These are phyloP conservation scores for Labeo rohita DNA, from an alignment of 2,113 vertebrate genomes.

Conservation along the genomic window DNA sequence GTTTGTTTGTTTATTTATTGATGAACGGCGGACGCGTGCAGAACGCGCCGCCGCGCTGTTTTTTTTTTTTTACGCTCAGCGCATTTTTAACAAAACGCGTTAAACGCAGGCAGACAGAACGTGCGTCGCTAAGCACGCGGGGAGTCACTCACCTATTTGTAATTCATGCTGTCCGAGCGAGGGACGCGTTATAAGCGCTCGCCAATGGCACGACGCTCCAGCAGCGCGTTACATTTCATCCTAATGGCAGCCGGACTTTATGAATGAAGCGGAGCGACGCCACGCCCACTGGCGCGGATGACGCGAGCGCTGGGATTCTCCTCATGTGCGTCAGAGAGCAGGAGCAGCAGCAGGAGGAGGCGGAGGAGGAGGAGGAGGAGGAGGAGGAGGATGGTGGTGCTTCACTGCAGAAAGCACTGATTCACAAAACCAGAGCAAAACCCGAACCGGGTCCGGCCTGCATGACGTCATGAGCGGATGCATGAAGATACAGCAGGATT, in stretches of 20 bases:
- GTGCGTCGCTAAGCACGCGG: background rate
- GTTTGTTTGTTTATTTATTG: background rate
- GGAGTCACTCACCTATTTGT: slow-evolving; percentile 69
- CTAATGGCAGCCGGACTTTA: slow-evolving; percentile 74
- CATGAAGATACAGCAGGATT: too few relatives aligned
- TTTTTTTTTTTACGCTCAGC: background rate
- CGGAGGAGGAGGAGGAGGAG: background rate
- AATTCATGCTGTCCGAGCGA: slow-evolving; percentile 62
- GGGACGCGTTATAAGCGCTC: slow-evolving; percentile 32
- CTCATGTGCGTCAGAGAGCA: slow-evolving; percentile 29
- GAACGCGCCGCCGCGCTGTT: background rate
- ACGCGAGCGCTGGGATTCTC: slow-evolving; percentile 52
- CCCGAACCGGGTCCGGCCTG: too few relatives aligned
- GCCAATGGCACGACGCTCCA: slow-evolving; percentile 59
- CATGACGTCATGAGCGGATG: too few relatives aligned
- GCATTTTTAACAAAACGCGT: background rate
- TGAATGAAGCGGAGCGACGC: slow-evolving; percentile 79
- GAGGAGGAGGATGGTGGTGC: background rate
- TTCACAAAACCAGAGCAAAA: background rate
- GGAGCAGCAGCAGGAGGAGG: background rate
- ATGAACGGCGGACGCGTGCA: background rate
- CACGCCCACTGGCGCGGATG: slow-evolving; percentile 73
- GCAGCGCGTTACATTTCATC: slow-evolving; percentile 73
- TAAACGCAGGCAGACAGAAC: background rate
- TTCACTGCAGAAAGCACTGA: background rate